Conservation (phyloP, 2,888 invertebrate genomes). For the Oxytorus armatus region DNA sequence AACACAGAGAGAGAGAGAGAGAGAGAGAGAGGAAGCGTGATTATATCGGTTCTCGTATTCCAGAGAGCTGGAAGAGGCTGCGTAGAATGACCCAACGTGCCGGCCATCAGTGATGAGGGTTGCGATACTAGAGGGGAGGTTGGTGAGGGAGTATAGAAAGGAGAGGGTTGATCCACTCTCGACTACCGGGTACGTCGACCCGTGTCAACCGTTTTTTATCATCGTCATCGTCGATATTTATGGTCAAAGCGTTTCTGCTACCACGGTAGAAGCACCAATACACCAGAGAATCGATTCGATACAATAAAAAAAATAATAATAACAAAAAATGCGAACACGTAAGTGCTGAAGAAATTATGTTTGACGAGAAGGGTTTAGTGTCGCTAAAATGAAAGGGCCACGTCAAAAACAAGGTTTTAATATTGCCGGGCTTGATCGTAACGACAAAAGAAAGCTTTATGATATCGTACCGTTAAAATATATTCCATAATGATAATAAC, state of each 20-base stretch:
- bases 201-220: conserved; percentile 76
- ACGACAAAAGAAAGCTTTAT: conserved; percentile 3
- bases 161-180: conserved; percentile 33
- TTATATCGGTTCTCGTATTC: conserved; percentile 16
- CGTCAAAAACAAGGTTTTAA: conserved; percentile 72
- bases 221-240: conserved; percentile 77
- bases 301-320: conserved; percentile 16
- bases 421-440: conserved; percentile 56
- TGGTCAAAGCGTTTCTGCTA: conserved; percentile 63
- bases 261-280: neutral
- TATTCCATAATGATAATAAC: neutral
- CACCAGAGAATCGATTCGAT: conserved; percentile 23
- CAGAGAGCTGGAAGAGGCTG: conserved; percentile 21
- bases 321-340: too few species aligned
- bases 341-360: neutral
- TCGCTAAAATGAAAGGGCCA: conserved; percentile 38
- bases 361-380: conserved; percentile 13
- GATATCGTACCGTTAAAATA: neutral
- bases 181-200: conserved; percentile 67
- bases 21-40: neutral
- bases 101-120: conserved; percentile 36
- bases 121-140: conserved; percentile 21
- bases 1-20: conserved; percentile 17
- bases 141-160: neutral
- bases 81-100: conserved; percentile 25